A percentile compares a stretch with the other conserved stretches of the same genome.
These are phyloP conservation scores for Drosophila busckii DNA, from an alignment of 1,140 invertebrate genomes.

Conservation along the genomic window DNA sequence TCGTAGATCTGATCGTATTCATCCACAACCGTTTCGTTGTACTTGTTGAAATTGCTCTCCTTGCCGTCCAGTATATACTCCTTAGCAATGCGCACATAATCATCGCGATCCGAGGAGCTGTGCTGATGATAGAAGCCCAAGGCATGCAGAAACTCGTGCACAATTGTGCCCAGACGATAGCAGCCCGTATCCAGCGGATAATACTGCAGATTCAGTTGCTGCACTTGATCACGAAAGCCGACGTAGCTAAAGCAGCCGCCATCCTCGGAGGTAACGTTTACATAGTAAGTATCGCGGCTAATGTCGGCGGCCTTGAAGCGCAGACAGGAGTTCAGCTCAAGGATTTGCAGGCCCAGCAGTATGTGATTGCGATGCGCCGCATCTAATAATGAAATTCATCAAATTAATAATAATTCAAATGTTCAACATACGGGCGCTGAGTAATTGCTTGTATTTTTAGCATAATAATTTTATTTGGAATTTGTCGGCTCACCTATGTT, in stretches of 20 bases:
- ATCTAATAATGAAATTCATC: slow-evolving; percentile 20
- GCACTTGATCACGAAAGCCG: slow-evolving; percentile 79
- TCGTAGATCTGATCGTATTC: slow-evolving; percentile 82
- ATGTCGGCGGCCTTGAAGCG: slow-evolving; percentile 54
- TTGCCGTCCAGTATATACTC: slow-evolving; percentile 80
- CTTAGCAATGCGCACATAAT: slow-evolving; percentile 81
- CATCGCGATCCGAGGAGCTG: slow-evolving; percentile 81
- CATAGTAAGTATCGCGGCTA: slow-evolving; percentile 40
- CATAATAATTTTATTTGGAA: too few species aligned
- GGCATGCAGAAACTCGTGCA: slow-evolving; percentile 85
- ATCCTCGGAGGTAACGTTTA: slow-evolving; percentile 44
- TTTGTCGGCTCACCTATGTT: slow-evolving; percentile 60
- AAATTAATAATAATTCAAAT: background rate
- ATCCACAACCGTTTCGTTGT: slow-evolving; percentile 77
- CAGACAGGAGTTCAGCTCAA: slow-evolving; percentile 50
- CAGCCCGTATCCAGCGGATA: slow-evolving; percentile 80
- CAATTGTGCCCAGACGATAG: slow-evolving; percentile 81
- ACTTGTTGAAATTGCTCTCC: slow-evolving; percentile 81
- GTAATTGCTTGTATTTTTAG: too few species aligned
- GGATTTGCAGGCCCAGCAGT: slow-evolving; percentile 42
- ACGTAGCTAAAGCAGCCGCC: slow-evolving; percentile 81
- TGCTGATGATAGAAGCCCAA: slow-evolving; percentile 83
- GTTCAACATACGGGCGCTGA: too few species aligned
- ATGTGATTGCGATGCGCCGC: slow-evolving; percentile 54
- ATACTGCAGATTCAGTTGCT: slow-evolving; percentile 80